A percentile compares a stretch with the other conserved stretches of the same genome.
Evolutionary conservation across 2,797 vertebrate genomes (phyloP).

Genomic region (Perodicticus potto): DNA sequence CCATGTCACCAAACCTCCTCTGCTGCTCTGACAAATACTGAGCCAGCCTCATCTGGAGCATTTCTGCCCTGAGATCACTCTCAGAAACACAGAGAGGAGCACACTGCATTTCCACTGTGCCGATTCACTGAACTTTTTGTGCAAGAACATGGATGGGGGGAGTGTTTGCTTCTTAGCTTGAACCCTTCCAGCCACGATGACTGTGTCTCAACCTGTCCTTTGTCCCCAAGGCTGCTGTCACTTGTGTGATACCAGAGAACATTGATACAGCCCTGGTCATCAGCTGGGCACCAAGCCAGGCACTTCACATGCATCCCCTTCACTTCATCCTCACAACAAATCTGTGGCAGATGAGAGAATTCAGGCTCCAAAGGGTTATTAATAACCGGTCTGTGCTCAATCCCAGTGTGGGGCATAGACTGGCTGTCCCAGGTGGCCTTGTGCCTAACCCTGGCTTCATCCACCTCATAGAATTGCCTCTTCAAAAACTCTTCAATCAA

Average conservation of each 20-base stretch:
- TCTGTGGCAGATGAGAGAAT: not conserved
- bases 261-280: not conserved
- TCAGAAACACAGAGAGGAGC: not conserved
- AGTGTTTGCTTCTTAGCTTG: not conserved
- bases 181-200: not conserved
- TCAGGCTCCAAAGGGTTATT: not conserved
- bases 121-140: constrained; percentile 49
- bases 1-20: not conserved
- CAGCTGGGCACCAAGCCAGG: not conserved
- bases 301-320: not conserved
- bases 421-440: not conserved
- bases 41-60: not conserved
- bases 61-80: not conserved
- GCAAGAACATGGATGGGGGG: not conserved
- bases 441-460: not conserved
- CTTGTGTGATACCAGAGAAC: not conserved
- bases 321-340: not conserved
- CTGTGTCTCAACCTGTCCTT: not conserved
- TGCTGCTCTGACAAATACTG: not conserved
- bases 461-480: not conserved
- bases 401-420: not conserved
- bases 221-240: not conserved
- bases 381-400: not conserved
- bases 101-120: not conserved
- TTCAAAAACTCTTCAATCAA: not conserved